Evolutionary conservation across 2,888 invertebrate species (phyloP), one percentile per base, ranked within the genome.

Genomic region (Anthophora plumipes): DNA sequence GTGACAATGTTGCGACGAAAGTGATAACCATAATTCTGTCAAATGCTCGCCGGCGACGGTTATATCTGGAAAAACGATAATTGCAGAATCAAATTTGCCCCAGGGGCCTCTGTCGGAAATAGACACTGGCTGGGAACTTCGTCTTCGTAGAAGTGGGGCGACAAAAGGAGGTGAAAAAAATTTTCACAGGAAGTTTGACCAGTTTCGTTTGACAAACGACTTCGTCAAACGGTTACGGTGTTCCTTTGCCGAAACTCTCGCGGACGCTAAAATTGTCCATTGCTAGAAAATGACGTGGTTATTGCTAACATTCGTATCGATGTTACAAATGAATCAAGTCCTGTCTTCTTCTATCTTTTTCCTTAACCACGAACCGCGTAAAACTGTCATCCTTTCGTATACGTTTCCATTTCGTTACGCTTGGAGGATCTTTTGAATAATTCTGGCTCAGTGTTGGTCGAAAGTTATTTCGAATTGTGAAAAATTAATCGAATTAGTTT

Each of bases 51-150:
- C 37, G 76, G 52, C 46, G 57, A 57, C 64, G 41, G 46, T 66
- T 66, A 77, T 70, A 77, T 77, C 77, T 79, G 78, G 76, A 77
- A 79, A 76, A 77, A 79, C 78, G 78, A 79, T 79, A 79, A 79
- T 79, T 70, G 70, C 70, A 46, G 77, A 69, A 78, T 78, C 77
- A 78, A 77, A 78, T 77, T 78, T 69, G 69, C 77, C 43, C 52
- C 52, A 22, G 39, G 25, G 31, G 37, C 25, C 66, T 67, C 39
- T 37, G 67, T 55, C 76, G 46, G 78, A 78, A 78, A 78, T 78
- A 78, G 78, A 78, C 46, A 17, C 55, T 37, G 61, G 61, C 55
- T 31, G 39, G 41, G 39, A 75, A 43, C 41, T 46, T 71, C 50
- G 57, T 37, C 39, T 31, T 14, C n/a, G 61, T 17, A 17, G 37